These are phyloP conservation scores for Echinarachnius parma DNA, from an alignment of 53 echinoderm and acorn worm genomes.

Conservation along the genomic window DNA sequence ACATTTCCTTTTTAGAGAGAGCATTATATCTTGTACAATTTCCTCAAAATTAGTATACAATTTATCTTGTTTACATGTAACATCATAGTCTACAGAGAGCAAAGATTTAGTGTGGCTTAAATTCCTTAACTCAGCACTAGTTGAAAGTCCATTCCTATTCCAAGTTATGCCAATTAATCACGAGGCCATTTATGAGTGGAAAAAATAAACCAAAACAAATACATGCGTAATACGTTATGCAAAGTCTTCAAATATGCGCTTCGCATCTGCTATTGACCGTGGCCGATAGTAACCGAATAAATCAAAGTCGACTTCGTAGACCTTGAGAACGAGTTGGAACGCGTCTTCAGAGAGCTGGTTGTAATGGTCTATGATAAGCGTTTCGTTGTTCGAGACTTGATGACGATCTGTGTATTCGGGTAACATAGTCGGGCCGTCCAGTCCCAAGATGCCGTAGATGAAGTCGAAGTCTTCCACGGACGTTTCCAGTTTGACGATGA, in stretches of 20 bases:
- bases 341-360: slow-evolving; percentile 8
- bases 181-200: too few relatives aligned
- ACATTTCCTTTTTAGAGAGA: too few relatives aligned
- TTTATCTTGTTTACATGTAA: too few relatives aligned
- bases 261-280: neutral
- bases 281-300: slow-evolving; percentile 35
- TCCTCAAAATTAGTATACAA: too few relatives aligned
- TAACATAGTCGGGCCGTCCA: neutral
- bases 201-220: too few relatives aligned
- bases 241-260: slow-evolving; percentile 23
- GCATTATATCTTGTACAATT: too few relatives aligned
- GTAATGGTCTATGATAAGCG: neutral
- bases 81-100: too few relatives aligned
- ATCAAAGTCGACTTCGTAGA: slow-evolving; percentile 1
- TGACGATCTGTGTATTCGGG: neutral
- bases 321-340: slow-evolving; percentile 8
- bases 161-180: too few relatives aligned
- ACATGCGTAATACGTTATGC: too few relatives aligned
- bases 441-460: neutral
- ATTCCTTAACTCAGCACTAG: too few relatives aligned
- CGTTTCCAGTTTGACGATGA: slow-evolving; percentile 31
- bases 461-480: slow-evolving; percentile 9
- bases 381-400: slow-evolving; percentile 2
- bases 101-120: too few relatives aligned
- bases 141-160: too few relatives aligned